Percentiles rank a stretch among this genome's conserved stretches.
Evolutionary conservation across 2,113 vertebrate genomes (phyloP).

Genomic region (Peucedramus taeniatus): DNA sequence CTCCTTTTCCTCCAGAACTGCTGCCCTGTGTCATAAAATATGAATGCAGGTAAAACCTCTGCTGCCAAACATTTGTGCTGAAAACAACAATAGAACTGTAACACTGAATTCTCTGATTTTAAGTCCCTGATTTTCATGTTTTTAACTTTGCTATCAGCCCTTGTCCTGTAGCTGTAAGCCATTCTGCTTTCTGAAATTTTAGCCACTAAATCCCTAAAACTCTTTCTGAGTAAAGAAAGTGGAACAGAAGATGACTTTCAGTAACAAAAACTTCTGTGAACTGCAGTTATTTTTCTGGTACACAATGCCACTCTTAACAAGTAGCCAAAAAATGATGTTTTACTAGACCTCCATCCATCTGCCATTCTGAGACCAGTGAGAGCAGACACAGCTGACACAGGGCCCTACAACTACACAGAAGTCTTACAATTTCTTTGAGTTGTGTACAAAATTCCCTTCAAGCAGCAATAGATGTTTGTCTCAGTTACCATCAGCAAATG

Average conservation of each 20-base stretch:
- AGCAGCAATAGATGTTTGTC: not conserved
- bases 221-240: not conserved
- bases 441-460: not conserved
- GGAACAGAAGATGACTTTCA: not conserved
- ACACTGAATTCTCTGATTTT: not conserved
- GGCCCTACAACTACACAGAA: not conserved
- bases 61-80: not conserved
- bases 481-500: not conserved
- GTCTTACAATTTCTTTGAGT: not conserved
- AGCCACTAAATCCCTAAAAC: not conserved
- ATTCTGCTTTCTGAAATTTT: not conserved
- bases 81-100: not conserved
- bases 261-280: not conserved
- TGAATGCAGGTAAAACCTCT: not conserved
- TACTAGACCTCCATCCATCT: not conserved
- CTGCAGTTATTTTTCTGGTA: not conserved
- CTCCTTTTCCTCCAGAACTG: slow-evolving; percentile 4
- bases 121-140: not conserved
- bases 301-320: not conserved
- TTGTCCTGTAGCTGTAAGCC: not conserved
- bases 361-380: not conserved
- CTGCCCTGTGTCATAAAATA: not conserved
- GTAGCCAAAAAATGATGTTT: not conserved
- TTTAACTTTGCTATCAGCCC: not conserved
- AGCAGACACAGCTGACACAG: not conserved